Percentiles rank a stretch among this genome's conserved stretches.
Evolutionary conservation across 2,113 vertebrate species (phyloP).

Genomic region (Corythaixoides concolor): DNA sequence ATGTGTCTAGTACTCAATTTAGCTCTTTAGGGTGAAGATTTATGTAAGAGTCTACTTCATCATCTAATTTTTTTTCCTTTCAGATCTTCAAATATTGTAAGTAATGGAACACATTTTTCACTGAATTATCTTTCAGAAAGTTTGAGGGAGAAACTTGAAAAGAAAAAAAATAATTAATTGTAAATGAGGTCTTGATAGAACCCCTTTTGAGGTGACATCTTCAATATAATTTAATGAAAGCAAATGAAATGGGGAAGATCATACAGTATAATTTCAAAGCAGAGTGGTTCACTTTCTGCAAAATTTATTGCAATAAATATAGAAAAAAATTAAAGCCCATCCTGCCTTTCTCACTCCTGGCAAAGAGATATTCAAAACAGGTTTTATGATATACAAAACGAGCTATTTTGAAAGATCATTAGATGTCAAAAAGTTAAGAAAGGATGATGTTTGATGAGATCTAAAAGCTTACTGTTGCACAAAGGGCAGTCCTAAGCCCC

Average conservation of each 20-base stretch:
- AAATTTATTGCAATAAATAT: not conserved
- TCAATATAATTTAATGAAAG: conserved; percentile 1
- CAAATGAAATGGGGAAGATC: not conserved
- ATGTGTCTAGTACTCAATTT: not conserved
- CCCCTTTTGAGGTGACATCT: not conserved
- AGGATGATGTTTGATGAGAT: not conserved
- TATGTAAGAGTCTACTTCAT: conserved; percentile 15
- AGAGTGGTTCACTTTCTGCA: not conserved
- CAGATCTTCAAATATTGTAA: not conserved
- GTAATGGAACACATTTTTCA: conserved; percentile 21
- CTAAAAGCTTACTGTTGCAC: not conserved
- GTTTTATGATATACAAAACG: not conserved
- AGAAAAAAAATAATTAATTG: not conserved
- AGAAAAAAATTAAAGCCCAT: not conserved
- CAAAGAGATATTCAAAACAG: not conserved
- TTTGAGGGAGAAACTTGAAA: not conserved
- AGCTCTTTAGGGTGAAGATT: not conserved
- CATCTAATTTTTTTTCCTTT: not conserved
- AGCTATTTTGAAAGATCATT: not conserved
- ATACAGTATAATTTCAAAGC: not conserved
- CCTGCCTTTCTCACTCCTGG: not conserved
- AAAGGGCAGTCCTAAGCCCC: not conserved
- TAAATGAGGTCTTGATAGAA: not conserved
- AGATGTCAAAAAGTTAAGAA: not conserved
- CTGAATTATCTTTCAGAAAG: conserved; percentile 12